Base-by-base conservation (phyloP, 2,888 invertebrate genomes). In the Julus scandinavius region DNA sequence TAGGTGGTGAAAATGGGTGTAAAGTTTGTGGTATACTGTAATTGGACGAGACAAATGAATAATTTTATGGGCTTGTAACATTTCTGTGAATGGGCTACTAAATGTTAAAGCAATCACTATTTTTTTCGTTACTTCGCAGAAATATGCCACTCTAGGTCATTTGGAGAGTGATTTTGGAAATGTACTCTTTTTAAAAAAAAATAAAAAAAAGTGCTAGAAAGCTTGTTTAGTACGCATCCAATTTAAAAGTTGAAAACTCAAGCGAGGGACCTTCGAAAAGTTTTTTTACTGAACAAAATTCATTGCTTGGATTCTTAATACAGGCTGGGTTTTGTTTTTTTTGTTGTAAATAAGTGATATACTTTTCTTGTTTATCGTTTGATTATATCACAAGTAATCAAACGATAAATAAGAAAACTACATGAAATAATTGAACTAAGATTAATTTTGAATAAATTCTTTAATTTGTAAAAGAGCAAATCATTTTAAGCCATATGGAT, bases 31-130 rank as follows among this genome's bases (percentile, higher is more conserved):
- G 45, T 41, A 15, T 5, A 41, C 41, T 41, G 41, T 85, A 49
- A 85, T 85, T 85, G 85, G 85, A 85, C 38, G 85, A 38, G 41
- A 85, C 85, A 85, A 41, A 85, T 85, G 41, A 49, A 85, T 85
- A 85, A 85, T 85, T 85, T 85, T 41, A 85, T 41, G 49, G 9
- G 85, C 85, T 49, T 20, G 85, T 41, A 38, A 41, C 9, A 45
- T 13, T n/a, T 15, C 45, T 41, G 85, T 17, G n/a, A 85, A 85
- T 85, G 49, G 41, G 20, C 45, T n/a, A 85, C 45, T 85, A 85
- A 85, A 85, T 85, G 85, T 49, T 49, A 85, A 49, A 72, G 49
- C 85, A 85, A 41, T 85, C 49, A 49, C 15, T 85, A 41, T 41
- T 85, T 49, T 83, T 49, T 41, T 85, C 40, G 85, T 85, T 41